Conservation (phyloP, 2,797 vertebrate genomes). For the Chloroceryle amazona region DNA sequence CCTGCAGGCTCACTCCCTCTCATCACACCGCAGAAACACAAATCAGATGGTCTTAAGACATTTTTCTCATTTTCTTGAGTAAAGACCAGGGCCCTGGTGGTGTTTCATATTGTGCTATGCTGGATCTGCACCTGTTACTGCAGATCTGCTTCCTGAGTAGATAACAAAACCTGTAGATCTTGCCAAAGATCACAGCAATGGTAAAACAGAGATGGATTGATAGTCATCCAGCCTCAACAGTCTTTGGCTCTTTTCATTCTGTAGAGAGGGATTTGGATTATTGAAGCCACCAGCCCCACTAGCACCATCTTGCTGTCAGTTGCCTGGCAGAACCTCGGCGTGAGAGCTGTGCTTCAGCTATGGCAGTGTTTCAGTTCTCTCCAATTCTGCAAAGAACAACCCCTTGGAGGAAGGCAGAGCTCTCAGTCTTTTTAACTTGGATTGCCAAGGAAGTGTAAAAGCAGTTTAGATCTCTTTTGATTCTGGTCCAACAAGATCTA, state of each 20-base stretch:
- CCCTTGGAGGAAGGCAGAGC: not conserved
- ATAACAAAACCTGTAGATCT: not conserved
- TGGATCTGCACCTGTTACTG: not conserved
- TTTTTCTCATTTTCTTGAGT: not conserved
- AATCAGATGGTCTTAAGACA: not conserved
- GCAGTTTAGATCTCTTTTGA: not conserved
- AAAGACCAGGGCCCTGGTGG: not conserved
- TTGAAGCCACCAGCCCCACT: not conserved
- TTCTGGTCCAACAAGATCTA: conserved; percentile 1
- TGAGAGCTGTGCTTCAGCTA: not conserved
- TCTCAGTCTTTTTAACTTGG: not conserved
- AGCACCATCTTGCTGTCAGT: not conserved
- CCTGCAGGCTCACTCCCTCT: not conserved
- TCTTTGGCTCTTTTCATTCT: not conserved
- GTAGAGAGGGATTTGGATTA: not conserved
- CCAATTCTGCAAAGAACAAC: not conserved
- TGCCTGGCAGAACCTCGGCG: not conserved
- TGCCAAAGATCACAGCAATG: not conserved
- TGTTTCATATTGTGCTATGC: not conserved
- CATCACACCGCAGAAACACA: not conserved
- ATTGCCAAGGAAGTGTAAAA: not conserved
- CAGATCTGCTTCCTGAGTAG: not conserved
- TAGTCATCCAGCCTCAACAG: not conserved
- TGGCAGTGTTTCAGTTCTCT: not conserved
- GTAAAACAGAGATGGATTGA: not conserved